A percentile compares a stretch with the other conserved stretches of the same genome.
Evolutionary conservation across 2,888 invertebrate species (phyloP).

Genomic region (Tanytarsus gracilentus): DNA sequence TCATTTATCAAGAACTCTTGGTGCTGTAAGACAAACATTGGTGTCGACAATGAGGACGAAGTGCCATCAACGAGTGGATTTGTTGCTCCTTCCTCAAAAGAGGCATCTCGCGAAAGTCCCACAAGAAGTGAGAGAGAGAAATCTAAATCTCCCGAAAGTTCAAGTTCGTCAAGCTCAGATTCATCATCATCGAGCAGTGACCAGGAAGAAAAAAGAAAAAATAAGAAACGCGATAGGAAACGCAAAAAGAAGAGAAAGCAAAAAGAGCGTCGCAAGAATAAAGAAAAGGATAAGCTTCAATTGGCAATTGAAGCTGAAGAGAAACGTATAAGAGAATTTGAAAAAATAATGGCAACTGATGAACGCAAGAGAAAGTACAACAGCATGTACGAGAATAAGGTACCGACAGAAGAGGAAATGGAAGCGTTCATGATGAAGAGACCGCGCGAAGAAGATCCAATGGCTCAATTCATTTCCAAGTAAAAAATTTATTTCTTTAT

Average conservation of each 20-base stretch:
- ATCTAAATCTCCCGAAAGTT: slow-evolving; percentile 30
- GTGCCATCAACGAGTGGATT: slow-evolving; percentile 18
- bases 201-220: slow-evolving; percentile 34
- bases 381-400: slow-evolving; percentile 74
- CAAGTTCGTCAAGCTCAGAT: slow-evolving; percentile 26
- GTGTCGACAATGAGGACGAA: slow-evolving; percentile 36
- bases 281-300: slow-evolving; percentile 50
- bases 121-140: slow-evolving; percentile 34
- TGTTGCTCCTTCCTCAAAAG: background rate
- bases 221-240: slow-evolving; percentile 30
- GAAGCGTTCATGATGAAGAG: slow-evolving; percentile 88
- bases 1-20: slow-evolving; percentile 84
- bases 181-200: slow-evolving; percentile 32
- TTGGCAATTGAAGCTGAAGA: slow-evolving; percentile 60
- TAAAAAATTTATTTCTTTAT: background rate
- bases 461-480: slow-evolving; percentile 62
- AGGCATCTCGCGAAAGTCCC: background rate
- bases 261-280: slow-evolving; percentile 43
- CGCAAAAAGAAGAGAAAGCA: slow-evolving; percentile 44
- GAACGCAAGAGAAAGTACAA: slow-evolving; percentile 91
- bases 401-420: slow-evolving; percentile 83
- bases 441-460: slow-evolving; percentile 81
- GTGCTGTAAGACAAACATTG: slow-evolving; percentile 60
- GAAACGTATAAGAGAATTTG: slow-evolving; percentile 51
- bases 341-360: slow-evolving; percentile 59